Percentiles rank a stretch among this genome's conserved stretches.
phyloP scores from a whole-genome alignment of 2,797 vertebrate species.

The Propithecus perrieri region DNA sequence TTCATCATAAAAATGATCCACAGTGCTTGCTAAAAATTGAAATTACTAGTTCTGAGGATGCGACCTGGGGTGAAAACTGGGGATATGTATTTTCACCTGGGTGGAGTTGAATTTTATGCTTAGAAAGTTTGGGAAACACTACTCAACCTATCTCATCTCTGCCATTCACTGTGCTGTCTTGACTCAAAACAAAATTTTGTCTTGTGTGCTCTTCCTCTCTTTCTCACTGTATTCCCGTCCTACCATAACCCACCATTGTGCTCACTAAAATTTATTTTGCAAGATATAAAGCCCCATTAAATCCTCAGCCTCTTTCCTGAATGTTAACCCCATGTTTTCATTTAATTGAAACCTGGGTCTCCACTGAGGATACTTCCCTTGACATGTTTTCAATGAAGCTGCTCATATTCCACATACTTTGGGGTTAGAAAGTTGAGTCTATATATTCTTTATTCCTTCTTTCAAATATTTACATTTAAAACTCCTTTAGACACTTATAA shows the following conservation, averaged over 20 bases:
- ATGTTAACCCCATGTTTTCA: neutral
- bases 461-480: neutral
- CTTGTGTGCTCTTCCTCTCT: neutral
- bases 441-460: neutral
- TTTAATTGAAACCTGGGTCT: neutral
- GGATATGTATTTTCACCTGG: neutral
- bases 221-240: neutral
- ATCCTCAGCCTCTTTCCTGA: neutral
- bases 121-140: neutral
- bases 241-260: neutral
- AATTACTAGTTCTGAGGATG: neutral
- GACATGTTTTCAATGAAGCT: neutral
- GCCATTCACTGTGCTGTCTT: neutral
- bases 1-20: neutral
- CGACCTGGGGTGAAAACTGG: neutral
- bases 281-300: neutral
- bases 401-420: neutral
- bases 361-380: neutral
- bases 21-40: neutral
- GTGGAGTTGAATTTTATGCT: neutral
- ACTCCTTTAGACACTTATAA: neutral
- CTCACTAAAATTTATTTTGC: neutral
- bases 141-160: neutral
- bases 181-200: neutral
- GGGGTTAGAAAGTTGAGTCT: neutral